Conservation (phyloP, 2,113 vertebrate genomes). For the Phycodurus eques region DNA sequence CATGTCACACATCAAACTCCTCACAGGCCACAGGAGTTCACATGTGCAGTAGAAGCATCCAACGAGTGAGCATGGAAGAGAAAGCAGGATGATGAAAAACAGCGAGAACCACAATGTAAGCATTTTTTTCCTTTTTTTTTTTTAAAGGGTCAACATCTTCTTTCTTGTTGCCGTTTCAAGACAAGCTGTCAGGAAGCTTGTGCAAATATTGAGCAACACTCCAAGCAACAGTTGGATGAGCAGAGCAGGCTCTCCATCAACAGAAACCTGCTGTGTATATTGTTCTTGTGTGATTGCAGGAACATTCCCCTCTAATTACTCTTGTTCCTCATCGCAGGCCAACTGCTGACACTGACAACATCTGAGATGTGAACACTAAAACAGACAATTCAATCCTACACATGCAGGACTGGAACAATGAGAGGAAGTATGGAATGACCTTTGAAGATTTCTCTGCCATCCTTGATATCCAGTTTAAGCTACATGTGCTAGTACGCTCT, state of each 20-base stretch:
- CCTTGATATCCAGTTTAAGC: not conserved
- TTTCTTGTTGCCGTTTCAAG: conserved; percentile 21
- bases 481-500: not conserved
- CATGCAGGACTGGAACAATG: not conserved
- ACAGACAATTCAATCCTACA: not conserved
- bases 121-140: conserved; percentile 12
- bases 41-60: conserved; percentile 36
- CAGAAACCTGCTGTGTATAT: conserved; percentile 54
- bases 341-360: conserved; percentile 55
- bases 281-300: conserved; percentile 59
- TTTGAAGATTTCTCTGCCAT: not conserved
- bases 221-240: conserved; percentile 44
- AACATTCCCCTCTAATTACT: conserved; percentile 57
- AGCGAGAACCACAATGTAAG: conserved; percentile 19
- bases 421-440: not conserved
- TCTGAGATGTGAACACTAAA: conserved; percentile 27
- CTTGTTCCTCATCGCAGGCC: conserved; percentile 42
- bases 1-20: conserved; percentile 52
- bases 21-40: conserved; percentile 51
- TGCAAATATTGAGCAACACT: conserved; percentile 40
- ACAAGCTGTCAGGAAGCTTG: conserved; percentile 32
- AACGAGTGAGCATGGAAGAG: conserved; percentile 47
- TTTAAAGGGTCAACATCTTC: conserved; percentile 16
- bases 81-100: conserved; percentile 38
- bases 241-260: not conserved